Percentiles rank a stretch among this genome's conserved stretches.
These are phyloP conservation scores for Rhincodon typus DNA, from an alignment of 2,797 vertebrate genomes.

Conservation along the genomic window DNA sequence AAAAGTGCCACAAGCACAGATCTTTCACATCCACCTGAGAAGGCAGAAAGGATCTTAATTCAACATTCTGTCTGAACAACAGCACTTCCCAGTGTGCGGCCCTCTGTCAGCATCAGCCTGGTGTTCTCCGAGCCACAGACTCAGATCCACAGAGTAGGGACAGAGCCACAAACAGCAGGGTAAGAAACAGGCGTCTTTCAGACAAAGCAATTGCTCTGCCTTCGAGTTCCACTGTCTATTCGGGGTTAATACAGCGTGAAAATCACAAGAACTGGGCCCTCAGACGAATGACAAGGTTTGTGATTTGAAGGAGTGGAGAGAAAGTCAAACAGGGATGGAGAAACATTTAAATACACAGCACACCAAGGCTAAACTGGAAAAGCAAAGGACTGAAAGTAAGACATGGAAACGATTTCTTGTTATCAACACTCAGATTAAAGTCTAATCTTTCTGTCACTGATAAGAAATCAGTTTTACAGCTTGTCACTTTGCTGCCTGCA, in stretches of 20 bases:
- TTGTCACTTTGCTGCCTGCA: background rate
- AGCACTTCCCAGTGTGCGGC: background rate
- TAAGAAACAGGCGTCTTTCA: background rate
- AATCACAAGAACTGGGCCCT: background rate
- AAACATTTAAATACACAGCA: background rate
- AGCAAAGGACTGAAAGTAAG: background rate
- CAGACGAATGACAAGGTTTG: background rate
- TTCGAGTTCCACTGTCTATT: background rate
- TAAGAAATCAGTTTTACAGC: background rate
- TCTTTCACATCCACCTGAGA: background rate
- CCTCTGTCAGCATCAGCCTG: background rate
- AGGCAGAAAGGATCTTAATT: background rate
- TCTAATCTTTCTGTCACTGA: slow-evolving; percentile 2
- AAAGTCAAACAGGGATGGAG: background rate
- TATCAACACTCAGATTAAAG: slow-evolving; percentile 11
- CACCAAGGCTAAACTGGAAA: background rate
- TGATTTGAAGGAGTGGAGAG: background rate
- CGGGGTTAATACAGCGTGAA: background rate
- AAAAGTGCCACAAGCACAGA: background rate
- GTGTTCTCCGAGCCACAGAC: background rate
- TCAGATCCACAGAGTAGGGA: background rate
- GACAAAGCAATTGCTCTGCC: background rate
- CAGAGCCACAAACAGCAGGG: background rate
- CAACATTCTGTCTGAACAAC: background rate
- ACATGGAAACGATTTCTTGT: background rate